Conservation (phyloP, 2,888 invertebrate species). For the Machimus atricapillus region DNA sequence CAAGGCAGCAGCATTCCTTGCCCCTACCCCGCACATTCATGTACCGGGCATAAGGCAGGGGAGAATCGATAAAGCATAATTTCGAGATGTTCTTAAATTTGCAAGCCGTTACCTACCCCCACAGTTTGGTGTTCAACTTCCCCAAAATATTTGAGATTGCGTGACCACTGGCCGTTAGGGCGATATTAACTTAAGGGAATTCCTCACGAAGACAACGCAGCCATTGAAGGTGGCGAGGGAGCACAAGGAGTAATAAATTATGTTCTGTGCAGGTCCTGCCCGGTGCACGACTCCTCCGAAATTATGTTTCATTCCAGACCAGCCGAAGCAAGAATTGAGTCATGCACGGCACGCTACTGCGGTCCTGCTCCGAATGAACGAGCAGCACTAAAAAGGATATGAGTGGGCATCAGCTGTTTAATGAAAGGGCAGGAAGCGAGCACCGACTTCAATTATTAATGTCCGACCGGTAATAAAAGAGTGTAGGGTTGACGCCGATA, state of each 20-base stretch:
- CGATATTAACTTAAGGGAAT: not conserved
- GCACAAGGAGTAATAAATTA: not conserved
- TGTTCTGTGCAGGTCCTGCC: not conserved
- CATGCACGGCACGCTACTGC: not conserved
- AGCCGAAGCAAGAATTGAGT: not conserved
- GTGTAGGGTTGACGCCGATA: not conserved
- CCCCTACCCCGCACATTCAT: not conserved
- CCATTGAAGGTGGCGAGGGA: not conserved
- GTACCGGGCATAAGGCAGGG: not conserved
- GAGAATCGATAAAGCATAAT: not conserved
- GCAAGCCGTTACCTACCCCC: not conserved
- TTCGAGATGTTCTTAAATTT: not conserved
- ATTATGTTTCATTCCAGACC: not conserved
- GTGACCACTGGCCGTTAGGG: not conserved
- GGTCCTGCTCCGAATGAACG: not conserved
- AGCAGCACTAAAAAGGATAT: not conserved
- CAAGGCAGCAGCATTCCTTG: not conserved
- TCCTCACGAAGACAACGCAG: not conserved
- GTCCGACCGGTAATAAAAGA: not conserved
- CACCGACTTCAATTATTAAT: not conserved
- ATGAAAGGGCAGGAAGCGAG: not conserved
- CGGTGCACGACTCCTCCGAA: not conserved
- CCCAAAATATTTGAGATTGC: not conserved
- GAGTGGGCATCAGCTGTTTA: not conserved
- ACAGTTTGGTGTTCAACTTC: not conserved